Evolutionary conservation across 2,888 invertebrate species (phyloP).

Genomic region (Ethmia dodecea): DNA sequence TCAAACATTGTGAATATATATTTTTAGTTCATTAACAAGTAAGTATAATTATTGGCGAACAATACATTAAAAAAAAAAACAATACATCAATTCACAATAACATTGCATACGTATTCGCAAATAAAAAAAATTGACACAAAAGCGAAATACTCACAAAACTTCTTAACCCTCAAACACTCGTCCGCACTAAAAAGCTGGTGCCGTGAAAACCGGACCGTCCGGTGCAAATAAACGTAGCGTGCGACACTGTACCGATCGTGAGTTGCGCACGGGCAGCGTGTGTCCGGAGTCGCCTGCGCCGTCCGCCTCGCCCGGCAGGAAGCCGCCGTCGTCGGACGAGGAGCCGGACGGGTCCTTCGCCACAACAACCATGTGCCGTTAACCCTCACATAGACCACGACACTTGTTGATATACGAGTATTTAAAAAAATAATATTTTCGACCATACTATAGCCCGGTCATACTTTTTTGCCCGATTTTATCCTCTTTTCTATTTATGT

Average conservation of each 20-base stretch:
- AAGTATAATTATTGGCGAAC: too few species aligned
- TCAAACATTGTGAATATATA: too few species aligned
- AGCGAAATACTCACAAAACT: not conserved
- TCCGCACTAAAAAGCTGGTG: not conserved
- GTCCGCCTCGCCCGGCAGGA: constrained; percentile 59
- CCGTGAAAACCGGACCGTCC: constrained; percentile 28
- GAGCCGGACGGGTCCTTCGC: constrained; percentile 72
- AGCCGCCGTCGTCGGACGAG: constrained; percentile 74
- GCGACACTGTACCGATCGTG: constrained; percentile 57
- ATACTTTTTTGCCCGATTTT: too few species aligned
- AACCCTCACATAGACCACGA: not conserved
- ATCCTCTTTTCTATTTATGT: too few species aligned
- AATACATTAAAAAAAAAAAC: too few species aligned
- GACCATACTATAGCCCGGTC: too few species aligned
- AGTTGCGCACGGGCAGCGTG: constrained; percentile 76
- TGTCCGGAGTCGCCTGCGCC: constrained; percentile 58
- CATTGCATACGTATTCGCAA: too few species aligned
- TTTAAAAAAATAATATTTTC: not conserved
- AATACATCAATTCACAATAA: too few species aligned
- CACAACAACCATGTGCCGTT: constrained; percentile 57
- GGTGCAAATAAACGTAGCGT: constrained; percentile 29
- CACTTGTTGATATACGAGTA: not conserved
- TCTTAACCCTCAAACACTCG: not conserved
- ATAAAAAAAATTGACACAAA: too few species aligned
- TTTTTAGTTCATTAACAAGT: too few species aligned